These are phyloP conservation scores for Zoanthus sociatus DNA, from an alignment of 92 coral and sea anemone genomes.

Conservation along the genomic window DNA sequence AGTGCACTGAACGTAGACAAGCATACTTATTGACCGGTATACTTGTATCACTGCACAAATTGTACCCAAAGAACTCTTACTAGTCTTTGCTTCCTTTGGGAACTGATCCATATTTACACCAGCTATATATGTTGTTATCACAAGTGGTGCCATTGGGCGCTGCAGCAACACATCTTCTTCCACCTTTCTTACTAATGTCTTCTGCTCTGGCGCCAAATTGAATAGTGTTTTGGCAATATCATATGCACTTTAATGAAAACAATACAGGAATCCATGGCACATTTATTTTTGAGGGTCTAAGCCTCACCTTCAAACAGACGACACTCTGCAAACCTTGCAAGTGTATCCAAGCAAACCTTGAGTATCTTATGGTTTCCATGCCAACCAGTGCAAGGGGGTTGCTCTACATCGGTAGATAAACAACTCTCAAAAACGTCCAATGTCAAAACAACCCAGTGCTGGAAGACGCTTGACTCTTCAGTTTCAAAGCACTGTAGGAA, in stretches of 20 bases:
- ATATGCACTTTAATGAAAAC: no score
- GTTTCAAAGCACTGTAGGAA: conserved; percentile 8
- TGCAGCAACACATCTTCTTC: neutral
- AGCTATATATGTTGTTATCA: neutral
- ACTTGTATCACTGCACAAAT: conserved; percentile 27
- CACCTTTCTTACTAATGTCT: neutral
- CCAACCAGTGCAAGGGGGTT: neutral
- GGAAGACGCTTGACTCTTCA: neutral
- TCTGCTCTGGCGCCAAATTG: neutral
- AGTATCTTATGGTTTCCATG: conserved; percentile 61
- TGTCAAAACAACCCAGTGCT: conserved; percentile 12
- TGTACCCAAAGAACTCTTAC: conserved; percentile 11
- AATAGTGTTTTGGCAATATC: conserved; percentile 1
- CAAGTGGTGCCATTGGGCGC: neutral
- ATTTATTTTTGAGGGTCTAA: neutral
- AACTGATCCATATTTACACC: conserved; percentile 31
- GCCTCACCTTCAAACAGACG: conserved; percentile 46
- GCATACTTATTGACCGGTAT: neutral
- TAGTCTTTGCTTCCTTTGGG: neutral
- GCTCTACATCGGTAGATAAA: neutral
- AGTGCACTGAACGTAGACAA: conserved; percentile 18
- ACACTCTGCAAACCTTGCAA: conserved; percentile 51
- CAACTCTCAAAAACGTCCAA: conserved; percentile 30
- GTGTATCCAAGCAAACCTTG: conserved; percentile 49
- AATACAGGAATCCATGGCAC: neutral